Evolutionary conservation across 2,797 vertebrate genomes (phyloP).

Genomic region (Acrocephalus scirpaceus): DNA sequence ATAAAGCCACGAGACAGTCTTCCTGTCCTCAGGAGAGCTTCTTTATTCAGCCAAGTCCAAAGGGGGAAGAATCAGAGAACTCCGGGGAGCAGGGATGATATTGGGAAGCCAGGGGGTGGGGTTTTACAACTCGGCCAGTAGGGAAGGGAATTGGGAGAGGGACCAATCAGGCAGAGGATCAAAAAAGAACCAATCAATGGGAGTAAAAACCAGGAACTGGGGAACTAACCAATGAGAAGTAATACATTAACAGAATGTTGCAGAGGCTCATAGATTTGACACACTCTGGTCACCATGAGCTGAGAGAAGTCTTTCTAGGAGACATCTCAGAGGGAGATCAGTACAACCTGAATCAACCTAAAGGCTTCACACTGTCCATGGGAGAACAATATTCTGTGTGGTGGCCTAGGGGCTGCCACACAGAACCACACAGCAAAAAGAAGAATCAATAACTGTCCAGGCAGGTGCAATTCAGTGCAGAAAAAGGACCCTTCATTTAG

Average conservation of each 20-base stretch:
- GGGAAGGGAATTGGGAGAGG: background rate
- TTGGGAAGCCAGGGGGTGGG: background rate
- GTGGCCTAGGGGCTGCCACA: too few relatives aligned
- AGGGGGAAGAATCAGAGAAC: background rate
- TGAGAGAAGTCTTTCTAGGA: background rate
- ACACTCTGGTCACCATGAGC: background rate
- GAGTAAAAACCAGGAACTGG: background rate
- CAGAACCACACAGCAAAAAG: background rate
- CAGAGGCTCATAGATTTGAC: background rate
- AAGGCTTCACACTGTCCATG: background rate
- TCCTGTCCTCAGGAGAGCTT: background rate
- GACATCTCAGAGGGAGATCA: background rate
- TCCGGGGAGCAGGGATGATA: background rate
- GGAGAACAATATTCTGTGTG: background rate
- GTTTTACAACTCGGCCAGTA: background rate
- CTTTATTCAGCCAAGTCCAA: background rate
- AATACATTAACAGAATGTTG: background rate
- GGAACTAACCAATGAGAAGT: background rate
- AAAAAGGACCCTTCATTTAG: background rate
- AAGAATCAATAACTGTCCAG: background rate
- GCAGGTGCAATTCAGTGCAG: rapidly evolving
- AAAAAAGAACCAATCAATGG: background rate
- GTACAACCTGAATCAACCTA: too few relatives aligned
- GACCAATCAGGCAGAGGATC: background rate
- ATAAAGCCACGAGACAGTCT: background rate